Conservation (phyloP, 2,888 invertebrate genomes). For the Pedicia rivosa region DNA sequence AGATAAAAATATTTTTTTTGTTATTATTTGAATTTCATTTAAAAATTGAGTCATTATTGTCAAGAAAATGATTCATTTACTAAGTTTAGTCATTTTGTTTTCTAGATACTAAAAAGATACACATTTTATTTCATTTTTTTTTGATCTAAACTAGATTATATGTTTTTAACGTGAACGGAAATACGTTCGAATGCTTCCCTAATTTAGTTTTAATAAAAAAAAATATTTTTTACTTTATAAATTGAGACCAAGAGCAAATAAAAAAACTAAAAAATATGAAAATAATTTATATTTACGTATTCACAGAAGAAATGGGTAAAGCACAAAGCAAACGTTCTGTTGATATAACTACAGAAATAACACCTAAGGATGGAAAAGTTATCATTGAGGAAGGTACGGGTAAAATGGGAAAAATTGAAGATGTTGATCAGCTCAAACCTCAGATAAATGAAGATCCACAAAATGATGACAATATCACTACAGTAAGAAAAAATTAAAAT, state of each 20-base stretch:
- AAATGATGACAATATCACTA: slow-evolving; percentile 42
- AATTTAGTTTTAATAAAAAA: too few species aligned
- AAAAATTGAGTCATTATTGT: too few species aligned
- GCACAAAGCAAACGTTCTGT: slow-evolving; percentile 78
- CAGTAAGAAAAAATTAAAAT: slow-evolving; percentile 30
- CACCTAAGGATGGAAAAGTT: slow-evolving; percentile 40
- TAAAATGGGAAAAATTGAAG: slow-evolving; percentile 62
- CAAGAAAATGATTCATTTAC: too few species aligned
- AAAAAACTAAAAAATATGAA: not conserved
- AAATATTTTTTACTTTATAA: not conserved
- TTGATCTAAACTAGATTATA: too few species aligned
- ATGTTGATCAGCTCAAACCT: slow-evolving; percentile 53
- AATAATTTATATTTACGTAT: not conserved
- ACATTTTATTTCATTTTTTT: too few species aligned
- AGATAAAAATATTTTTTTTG: too few species aligned
- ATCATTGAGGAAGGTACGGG: slow-evolving; percentile 42
- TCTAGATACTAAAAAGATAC: too few species aligned
- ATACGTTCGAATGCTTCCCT: too few species aligned
- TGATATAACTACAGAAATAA: slow-evolving; percentile 56
- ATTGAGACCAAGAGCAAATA: not conserved
- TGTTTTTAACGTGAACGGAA: too few species aligned
- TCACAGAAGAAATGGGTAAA: slow-evolving; percentile 60
- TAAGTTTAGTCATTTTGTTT: too few species aligned
- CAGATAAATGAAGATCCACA: slow-evolving; percentile 56
- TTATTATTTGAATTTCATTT: too few species aligned